Evolutionary conservation across 2,797 vertebrate genomes (phyloP).

Genomic region (Diglossa cyanea): DNA sequence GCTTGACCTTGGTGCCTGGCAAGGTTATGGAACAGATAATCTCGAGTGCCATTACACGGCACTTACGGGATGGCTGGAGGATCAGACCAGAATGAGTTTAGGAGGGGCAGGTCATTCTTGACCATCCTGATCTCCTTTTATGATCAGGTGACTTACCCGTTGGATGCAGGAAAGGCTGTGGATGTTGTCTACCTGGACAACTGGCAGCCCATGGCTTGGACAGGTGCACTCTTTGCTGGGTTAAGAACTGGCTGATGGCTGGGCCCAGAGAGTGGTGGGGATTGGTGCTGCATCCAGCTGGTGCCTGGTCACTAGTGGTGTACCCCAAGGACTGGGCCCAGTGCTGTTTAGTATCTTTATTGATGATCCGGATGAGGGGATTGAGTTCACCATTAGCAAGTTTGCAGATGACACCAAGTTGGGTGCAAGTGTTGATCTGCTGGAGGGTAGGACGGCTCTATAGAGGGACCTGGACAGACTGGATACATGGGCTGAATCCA

Average conservation of each 20-base stretch:
- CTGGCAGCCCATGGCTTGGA: neutral
- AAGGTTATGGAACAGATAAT: neutral
- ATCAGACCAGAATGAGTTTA: neutral
- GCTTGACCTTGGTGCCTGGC: neutral
- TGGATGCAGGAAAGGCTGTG: neutral
- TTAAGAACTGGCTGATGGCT: neutral
- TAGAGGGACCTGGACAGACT: neutral
- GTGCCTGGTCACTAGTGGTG: too few relatives aligned
- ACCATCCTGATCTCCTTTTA: neutral
- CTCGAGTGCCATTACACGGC: accelerated
- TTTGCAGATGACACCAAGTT: neutral
- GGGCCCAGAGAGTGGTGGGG: too few relatives aligned
- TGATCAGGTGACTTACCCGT: accelerated
- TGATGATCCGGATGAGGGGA: neutral
- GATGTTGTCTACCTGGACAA: neutral
- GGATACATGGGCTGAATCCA: neutral
- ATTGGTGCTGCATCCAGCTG: neutral
- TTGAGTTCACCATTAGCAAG: neutral
- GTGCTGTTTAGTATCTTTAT: neutral
- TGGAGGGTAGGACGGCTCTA: neutral
- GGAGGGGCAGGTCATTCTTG: accelerated
- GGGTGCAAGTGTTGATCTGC: neutral
- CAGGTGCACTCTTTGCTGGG: neutral
- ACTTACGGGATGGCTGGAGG: too few relatives aligned
- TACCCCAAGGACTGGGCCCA: neutral